Base-by-base conservation (phyloP, 1,140 invertebrate genomes). In the Tetranychus cinnabarinus region DNA sequence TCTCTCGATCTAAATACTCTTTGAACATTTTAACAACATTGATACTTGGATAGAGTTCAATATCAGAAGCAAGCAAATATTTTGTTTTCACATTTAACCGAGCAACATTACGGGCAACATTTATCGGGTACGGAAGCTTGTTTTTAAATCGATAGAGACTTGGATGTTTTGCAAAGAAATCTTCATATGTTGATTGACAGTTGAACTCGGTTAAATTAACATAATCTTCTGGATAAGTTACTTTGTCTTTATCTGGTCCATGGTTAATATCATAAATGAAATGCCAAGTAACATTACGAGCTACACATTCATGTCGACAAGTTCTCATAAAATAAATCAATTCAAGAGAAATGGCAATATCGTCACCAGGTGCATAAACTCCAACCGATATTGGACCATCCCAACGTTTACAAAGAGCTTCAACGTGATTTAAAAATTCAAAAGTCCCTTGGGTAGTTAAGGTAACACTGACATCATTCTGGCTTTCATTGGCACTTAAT, bases 361-460 rank as follows among this genome's bases (percentile, higher is more conserved):
- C 83, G 61, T 76, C 75, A 34, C 83, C 83, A 0, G 84, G 84
- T 8, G 82, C 81, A 72, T 85, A 84, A 62, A 86, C 76, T 2
- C 82, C 81, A 47, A 86, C 71, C 68, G 82, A 84, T 10, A 86
- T 74, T 0, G 83, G 83, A 1, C 81, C 82, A 58, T 74, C 70
- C 84, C 83, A 82, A 12, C 71, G 74, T 68, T 87, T 80, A 64
- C 88, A 73, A 65, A 92, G 73, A 45, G 85, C 85, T 68, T 82
- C 79, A 57, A 90, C 75, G 73, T 93, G 91, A 70, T 90, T 85
- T 66, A 92, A 77, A 58, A 87, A 88, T 70, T 82, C 88, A 68
- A 88, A 86, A 1, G 67, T 66, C 2, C 84, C 86, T 70, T 92
- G 88, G 8, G 88, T 92, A 1, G 88, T 90, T 68, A 90, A 89